Base-by-base conservation (phyloP, 2,888 invertebrate genomes). In the Drosophila recens region DNA sequence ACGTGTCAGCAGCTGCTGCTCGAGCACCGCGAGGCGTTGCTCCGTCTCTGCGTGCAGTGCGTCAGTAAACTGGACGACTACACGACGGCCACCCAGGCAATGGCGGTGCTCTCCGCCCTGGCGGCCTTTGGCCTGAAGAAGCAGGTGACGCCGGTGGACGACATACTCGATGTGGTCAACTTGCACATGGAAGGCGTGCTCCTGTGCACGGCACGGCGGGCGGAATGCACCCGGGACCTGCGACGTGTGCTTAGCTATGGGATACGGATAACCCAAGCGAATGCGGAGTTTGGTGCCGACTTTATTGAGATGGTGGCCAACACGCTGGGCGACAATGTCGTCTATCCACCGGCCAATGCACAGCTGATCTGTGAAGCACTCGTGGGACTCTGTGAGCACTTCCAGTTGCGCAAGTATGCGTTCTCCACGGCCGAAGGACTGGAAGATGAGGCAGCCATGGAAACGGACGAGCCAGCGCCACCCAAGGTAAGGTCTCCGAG, bases 281-380 rank as follows among this genome's bases (percentile, higher is more conserved):
- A 95, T 80, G 93, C 93, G 0, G 94, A 94, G 65, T 94, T 95
- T 82, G 95, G 95, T 62, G 93, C 94, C 5, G 93, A 94, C 67
- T 96, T 96, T 90, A 95, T 96, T 5, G 94, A 95, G 69, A 93
- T 95, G 51, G 93, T 96, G 52, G 95, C 95, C n/a, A 91, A 91
- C 52, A 81, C 93, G 4, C 73, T 93, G 10, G 92, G 91, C 1
- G 92, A 92, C 56, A 87, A 91, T 54, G 87, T 91, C 11, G 85
- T 80, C 10, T 92, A 92, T 81, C 90, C 92, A 0, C 76, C 87
- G 0, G 84, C 86, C 6, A 92, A 93, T 66, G 88, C 91, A 0
- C 90, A 94, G 23, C 93, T 95, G 9, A 93, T 97, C 40, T 96
- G 96, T 89, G 96, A 96, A 92, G 95, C 96, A 0, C 91, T 97